Conservation (phyloP, 2,888 invertebrate species). For the Alloscopus bannaensis region DNA sequence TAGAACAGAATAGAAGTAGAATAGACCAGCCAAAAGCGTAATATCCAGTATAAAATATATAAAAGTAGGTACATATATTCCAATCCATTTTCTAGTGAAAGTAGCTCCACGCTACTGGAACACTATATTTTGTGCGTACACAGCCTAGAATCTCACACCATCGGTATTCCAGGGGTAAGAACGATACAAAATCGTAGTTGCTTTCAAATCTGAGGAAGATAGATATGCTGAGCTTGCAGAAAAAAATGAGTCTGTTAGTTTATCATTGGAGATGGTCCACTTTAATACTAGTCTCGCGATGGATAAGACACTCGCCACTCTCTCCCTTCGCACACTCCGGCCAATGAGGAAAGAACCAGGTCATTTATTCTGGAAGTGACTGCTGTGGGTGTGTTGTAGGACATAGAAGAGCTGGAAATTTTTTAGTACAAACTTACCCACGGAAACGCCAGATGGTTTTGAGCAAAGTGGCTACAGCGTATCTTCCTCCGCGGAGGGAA, state of each 20-base stretch:
- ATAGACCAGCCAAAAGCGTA: no score
- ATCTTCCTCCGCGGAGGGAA: no score
- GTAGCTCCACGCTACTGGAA: no score
- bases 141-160: no score
- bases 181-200: neutral
- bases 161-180: no score
- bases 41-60: neutral
- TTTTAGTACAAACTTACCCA: neutral
- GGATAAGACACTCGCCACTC: slow-evolving; percentile 8
- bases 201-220: slow-evolving; percentile 20
- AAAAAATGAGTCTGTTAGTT: slow-evolving; percentile 35
- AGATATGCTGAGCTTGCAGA: slow-evolving; percentile 6
- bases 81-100: no score
- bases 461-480: neutral
- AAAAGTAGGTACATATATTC: no score
- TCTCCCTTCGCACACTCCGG: slow-evolving; percentile 5
- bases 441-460: slow-evolving; percentile 3
- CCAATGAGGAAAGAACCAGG: slow-evolving; percentile 25
- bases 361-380: slow-evolving; percentile 33
- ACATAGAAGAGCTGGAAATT: neutral
- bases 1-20: no score
- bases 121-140: no score
- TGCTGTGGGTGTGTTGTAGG: slow-evolving; percentile 26
- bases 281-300: slow-evolving; percentile 8
- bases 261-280: slow-evolving; percentile 34